Evolutionary conservation across 2,797 vertebrate species (phyloP), one percentile per base, ranked within the genome.

Genomic region (Acrossocheilus fasciatus): DNA sequence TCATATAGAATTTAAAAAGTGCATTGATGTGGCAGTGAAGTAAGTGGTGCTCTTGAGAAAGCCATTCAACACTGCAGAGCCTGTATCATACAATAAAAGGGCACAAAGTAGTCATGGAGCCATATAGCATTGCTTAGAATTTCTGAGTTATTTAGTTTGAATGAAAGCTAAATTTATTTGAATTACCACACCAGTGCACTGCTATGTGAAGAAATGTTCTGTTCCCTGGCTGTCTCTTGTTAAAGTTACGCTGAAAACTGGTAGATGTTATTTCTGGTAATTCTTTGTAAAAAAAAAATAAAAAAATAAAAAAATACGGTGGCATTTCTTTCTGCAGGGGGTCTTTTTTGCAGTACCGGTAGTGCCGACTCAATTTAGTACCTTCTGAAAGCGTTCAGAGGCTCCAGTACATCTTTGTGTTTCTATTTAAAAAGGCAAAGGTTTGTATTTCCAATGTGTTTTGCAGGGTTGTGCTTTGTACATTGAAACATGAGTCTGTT

Each of bases 11-110:
- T 78, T 7, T 52, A 81, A 87, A 17, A 45, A 83, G 69, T 87
- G 89, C 89, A 45, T 7, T 83, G 81, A 91, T 87, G 43, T 84
- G 89, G 83, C 83, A 57, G 82, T 82, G 68, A 86, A 83, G 43
- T 76, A 83, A 79, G 68, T 54, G 45, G 81, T 72, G 30, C 68
- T 34, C 73, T 70, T 83, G 9, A 79, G 73, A 79, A 62, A 72
- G 41, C 2, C 54, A 79, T 87, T 79, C 75, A 64, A 15, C 39
- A 50, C 81, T 17, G 57, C 34, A 26, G 45, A 43, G 45, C 15
- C 41, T 73, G 70, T 50, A 75, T 81, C 54, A 66, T 23, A 72
- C 47, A 9, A 54, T 87, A 14, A 73, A 68, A 62, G 20, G 2
- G 2, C 57, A 75, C 30, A 30, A 66, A 66, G 8, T 10, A 76